phyloP scores from a whole-genome alignment of 2,113 vertebrate species.

The Zosterops pallidus region DNA sequence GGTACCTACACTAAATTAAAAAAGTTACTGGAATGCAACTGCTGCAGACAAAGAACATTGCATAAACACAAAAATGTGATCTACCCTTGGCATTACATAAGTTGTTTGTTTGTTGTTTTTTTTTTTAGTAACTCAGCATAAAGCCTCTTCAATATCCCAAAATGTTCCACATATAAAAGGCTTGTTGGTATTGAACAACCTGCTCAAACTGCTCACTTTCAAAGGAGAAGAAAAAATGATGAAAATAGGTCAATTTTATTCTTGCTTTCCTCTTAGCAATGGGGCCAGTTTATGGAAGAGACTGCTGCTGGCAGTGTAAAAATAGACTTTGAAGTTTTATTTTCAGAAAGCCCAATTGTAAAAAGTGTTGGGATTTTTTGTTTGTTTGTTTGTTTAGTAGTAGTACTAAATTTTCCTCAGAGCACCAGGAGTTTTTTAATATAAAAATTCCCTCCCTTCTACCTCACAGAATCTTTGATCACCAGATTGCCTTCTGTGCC shows the following conservation, averaged over 20 bases:
- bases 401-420: neutral
- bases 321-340: neutral
- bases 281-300: neutral
- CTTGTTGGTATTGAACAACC: neutral
- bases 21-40: neutral
- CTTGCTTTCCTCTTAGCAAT: neutral
- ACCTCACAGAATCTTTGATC: neutral
- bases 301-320: neutral
- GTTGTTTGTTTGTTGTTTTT: no score
- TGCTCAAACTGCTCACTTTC: neutral
- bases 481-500: accelerated
- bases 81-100: neutral
- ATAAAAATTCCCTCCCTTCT: neutral
- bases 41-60: neutral
- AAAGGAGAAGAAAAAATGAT: neutral
- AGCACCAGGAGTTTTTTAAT: neutral
- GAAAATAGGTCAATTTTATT: neutral
- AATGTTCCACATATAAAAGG: neutral
- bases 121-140: neutral
- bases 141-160: neutral
- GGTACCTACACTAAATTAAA: neutral
- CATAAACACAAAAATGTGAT: neutral
- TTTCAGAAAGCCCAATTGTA: neutral
- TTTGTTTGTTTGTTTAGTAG: neutral
- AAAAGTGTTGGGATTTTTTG: neutral